phyloP scores from a whole-genome alignment of 1,140 invertebrate species.

The Homarus americanus region DNA sequence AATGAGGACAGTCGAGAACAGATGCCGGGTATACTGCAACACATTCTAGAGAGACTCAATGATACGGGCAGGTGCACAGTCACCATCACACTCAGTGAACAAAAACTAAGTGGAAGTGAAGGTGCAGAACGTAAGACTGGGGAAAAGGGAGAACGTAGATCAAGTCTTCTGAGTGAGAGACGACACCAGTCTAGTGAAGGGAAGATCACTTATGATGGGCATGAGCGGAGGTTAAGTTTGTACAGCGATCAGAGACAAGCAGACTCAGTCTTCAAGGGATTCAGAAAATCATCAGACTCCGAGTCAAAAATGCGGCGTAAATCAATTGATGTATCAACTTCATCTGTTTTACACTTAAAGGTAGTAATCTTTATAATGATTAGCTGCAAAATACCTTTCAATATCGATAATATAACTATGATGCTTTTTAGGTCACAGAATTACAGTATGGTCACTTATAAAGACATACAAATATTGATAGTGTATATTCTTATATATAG shows the following conservation, averaged over 20 bases:
- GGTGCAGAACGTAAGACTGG: constrained; percentile 14
- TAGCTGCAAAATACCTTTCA: too few species aligned
- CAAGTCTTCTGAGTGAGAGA: constrained; percentile 55
- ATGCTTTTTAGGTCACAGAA: too few species aligned
- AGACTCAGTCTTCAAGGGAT: constrained; percentile 24
- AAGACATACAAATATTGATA: too few species aligned
- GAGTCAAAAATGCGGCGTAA: constrained; percentile 31
- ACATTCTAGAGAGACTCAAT: constrained; percentile 70
- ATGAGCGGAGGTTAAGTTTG: constrained; percentile 54
- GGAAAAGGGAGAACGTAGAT: constrained; percentile 45
- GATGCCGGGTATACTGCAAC: constrained; percentile 63
- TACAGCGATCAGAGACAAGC: constrained; percentile 19
- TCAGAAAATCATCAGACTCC: constrained; percentile 28
- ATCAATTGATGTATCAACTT: constrained; percentile 26
- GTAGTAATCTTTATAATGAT: too few species aligned
- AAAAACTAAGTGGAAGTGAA: constrained; percentile 5
- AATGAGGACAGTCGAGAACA: constrained; percentile 60
- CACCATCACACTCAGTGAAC: constrained; percentile 45
- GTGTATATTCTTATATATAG: too few species aligned
- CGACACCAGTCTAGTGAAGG: constrained; percentile 15
- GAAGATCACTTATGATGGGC: constrained; percentile 20
- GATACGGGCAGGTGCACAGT: constrained; percentile 59
- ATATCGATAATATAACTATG: too few species aligned
- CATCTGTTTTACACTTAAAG: constrained; percentile 66
- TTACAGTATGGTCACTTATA: too few species aligned